Evolutionary conservation across 2,888 invertebrate species (phyloP), one percentile per base, ranked within the genome.

Genomic region (Arctia plantaginis): DNA sequence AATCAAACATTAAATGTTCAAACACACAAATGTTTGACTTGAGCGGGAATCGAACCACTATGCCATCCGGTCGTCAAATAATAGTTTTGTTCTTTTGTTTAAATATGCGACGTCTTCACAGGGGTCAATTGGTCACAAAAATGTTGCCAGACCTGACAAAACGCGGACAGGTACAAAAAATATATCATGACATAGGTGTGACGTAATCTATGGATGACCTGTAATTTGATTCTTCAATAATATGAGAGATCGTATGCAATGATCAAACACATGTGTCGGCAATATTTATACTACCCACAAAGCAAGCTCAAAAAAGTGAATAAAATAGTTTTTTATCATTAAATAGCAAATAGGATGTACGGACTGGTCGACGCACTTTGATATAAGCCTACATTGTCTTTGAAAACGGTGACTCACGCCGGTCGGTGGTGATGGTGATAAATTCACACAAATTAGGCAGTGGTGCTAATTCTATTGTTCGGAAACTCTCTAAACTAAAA

Each of bases 201-300:
- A 51, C 51, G 51, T 51, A 51, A 51, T 51, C 1, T 23, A 51
- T 51, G 51, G 23, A 51, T 51, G 20, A 51, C 6, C 1, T 8
- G 8, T 51, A 13, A 6, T 35, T 51, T 69, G 47, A 35, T 47
- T n/a, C 51, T 55, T 69, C 6, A 35, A 41, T 20, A n/a, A 8
- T 59, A 3, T 69, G n/a, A 41, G 30, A 12, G 15, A 20, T 59
- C n/a, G 66, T 71, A 33, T 71, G 72, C 67, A 47, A 62, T 59
- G 72, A 44, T 72, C 72, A 68, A 72, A 23, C 67, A 62, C 44
- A 39, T 12, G 27, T 59, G 33, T 27, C 8, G 13, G 66, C 13
- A 44, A 44, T 35, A 65, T 39, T 55, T 66, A 64, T 27, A 44
- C 67, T 72, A 72, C 67, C 72, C 72, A 72, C 72, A 23, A 55